Percentiles rank a stretch among this genome's conserved stretches.
Conservation (phyloP, 2,888 invertebrate species). For the Sesia apiformis region DNA sequence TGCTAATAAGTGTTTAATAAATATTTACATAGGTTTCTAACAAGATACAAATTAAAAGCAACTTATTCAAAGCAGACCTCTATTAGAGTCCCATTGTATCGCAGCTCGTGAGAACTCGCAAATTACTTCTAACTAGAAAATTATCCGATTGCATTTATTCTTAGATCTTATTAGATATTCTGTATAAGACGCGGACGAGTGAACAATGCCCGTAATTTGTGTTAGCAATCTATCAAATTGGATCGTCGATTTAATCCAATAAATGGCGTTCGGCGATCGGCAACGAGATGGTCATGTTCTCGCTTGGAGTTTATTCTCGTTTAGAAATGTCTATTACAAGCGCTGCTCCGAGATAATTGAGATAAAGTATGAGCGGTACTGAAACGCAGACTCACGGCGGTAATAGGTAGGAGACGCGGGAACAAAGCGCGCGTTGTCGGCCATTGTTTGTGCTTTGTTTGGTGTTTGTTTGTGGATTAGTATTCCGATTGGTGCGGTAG, state of each 20-base stretch:
- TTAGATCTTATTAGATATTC: conserved; percentile 2
- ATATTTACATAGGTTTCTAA: too few species aligned
- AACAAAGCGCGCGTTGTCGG: background rate
- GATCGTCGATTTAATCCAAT: conserved; percentile 6
- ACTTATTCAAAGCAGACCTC: background rate
- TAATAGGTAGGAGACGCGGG: conserved; percentile 6
- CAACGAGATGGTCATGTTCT: background rate
- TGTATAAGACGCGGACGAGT: background rate
- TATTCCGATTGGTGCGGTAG: conserved; percentile 2
- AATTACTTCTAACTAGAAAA: conserved; percentile 3
- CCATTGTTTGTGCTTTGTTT: conserved; percentile 2
- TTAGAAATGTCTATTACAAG: background rate
- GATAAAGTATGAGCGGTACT: conserved; percentile 13
- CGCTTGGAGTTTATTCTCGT: background rate
- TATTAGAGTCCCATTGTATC: background rate
- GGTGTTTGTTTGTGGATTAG: conserved; percentile 6
- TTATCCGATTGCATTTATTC: conserved; percentile 1
- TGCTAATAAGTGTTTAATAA: too few species aligned
- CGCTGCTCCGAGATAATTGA: conserved; percentile 6
- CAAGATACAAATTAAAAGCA: too few species aligned
- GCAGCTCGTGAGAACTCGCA: conserved; percentile 2
- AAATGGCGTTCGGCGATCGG: background rate
- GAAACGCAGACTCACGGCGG: conserved; percentile 16
- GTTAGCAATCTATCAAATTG: conserved; percentile 7
- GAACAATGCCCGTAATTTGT: conserved; percentile 1